Evolutionary conservation across 2,797 vertebrate species (phyloP), one percentile per base, ranked within the genome.

Genomic region (Antrozous pallidus): DNA sequence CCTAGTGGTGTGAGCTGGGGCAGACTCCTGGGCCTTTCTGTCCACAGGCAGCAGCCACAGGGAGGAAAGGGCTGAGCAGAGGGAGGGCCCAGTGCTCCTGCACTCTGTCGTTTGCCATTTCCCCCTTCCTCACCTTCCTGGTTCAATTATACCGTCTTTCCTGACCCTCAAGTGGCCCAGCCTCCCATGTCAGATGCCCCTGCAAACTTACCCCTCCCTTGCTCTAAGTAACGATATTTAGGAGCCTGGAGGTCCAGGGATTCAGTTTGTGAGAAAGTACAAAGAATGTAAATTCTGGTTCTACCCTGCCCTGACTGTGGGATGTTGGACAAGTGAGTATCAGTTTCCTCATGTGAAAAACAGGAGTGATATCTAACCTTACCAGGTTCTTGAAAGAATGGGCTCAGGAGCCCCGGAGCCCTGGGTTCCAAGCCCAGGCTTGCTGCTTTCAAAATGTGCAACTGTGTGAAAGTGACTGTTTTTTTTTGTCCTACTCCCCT

Each of bases 211-310:
- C 20, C 49, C 3, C 61, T n/a, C 40, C 63, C 45, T 85, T 11
- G 31, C 49, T 87, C 40, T 17, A 47, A 10, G 42, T 45, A 78
- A 51, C 9, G n/a, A 26, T n/a, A 67, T 70, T 67, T 56, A 54
- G 61, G 75, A 88, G 84, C 51, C 47, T 51, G 36, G 42, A 88
- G 74, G 77, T 80, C 33, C 78, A 88, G 74, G 33, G 47, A 90
- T 86, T 90, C 22, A 1, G 14, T 93, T 31, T 61, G 40, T 75
- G 54, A 49, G 31, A n/a, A 74, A 83, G 14, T 33, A 20, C 14
- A 82, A 71, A 77, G 74, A 93, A 93, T 58, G 61, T 45, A 86
- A 82, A 65, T 91, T 96, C 92, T 77, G 40, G 51, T 89, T 95
- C 61, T 5, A 11, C 69, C 77, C 47, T 1, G 1, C 33, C 51